Evolutionary conservation across 2,888 invertebrate species (phyloP), one percentile per base, ranked within the genome.

Genomic region (Melinaea marsaeus): DNA sequence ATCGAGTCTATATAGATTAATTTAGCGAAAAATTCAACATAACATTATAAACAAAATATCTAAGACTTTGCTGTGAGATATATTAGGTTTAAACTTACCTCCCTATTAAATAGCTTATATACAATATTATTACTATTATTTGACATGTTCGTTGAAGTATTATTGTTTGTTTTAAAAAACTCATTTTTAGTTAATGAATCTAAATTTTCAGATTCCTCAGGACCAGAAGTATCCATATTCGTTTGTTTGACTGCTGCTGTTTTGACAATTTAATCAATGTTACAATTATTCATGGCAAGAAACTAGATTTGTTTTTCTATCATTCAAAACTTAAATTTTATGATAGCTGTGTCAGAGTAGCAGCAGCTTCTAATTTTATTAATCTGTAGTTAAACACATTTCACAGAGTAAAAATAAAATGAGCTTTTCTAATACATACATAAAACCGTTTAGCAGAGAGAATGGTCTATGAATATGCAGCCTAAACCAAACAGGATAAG

Each of bases 81-180:
- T 74, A 69, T 64, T 63, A 64, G 71, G 69, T 67, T 72, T 69
- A 71, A 68, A 82, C 88, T 87, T 81, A 93, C 93, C 92, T 93
- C 93, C 79, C 93, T 88, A 77, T 92, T 92, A 75, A 92, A 90
- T 75, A 93, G 84, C 84, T 93, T 93, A 76, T 87, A 81, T 68
- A 88, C 79, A 72, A 85, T 85, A 77, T 89, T 90, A 74, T 76
- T 81, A 74, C 79, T 81, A 71, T 77, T 76, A 70, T 70, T 75
- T 69, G 80, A 74, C 71, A 78, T 76, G 71, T 74, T 79, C 75
- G 69, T 80, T 67, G 75, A 75, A 74, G 69, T 77, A 80, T 79
- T 81, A 68, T 62, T 74, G 75, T 72, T 76, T 65, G 76, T 72
- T 78, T 80, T 82, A 69, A 74, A 74, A 67, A 72, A 75, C 74